Evolutionary conservation across 1,140 invertebrate species (phyloP), one percentile per base, ranked within the genome.

Genomic region (Temnothorax curvispinosus): DNA sequence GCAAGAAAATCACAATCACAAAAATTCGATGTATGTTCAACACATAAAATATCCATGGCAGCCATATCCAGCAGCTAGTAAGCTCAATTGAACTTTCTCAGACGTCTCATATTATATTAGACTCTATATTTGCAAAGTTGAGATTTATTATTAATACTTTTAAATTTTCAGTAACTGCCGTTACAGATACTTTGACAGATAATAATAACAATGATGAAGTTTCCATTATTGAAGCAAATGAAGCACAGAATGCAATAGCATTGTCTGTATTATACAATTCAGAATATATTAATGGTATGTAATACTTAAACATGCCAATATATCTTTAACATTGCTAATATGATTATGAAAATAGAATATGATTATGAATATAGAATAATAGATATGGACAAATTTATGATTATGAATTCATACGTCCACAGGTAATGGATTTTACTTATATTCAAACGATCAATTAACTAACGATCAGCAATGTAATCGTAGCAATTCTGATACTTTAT

Each of bases 391-490:
- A 44, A 38, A 56, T 74, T 86, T 82, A 56, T 41, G 6, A 77
- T 35, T 87, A 60, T 74, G 75, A 41, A 38, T 35, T 74, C 47
- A 89, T 88, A 85, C 47, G 77, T 93, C 85, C 93, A 72, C 44
- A 96, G 96, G 96, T 11, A 97, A 97, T 94, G 97, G 97, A 75
- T 97, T 96, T 94, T 97, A 97, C 92, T 94, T 97, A 18, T 97
- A 96, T 89, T 95, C 96, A 2, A 94, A 95, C 86, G 86, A 95
- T 38, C 95, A 96, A 41, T 60, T 92, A 64, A 86, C 93, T 76
- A 90, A 93, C 77, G 91, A 90, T 38, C 88, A 86, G 89, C 92
- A 94, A 52, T 94, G 93, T 67, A 93, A 94, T 56, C 65, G 84
- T 75, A 91, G 27, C 9, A 47, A 58, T 75, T 13, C 65, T 54